Conservation (phyloP, 2,888 invertebrate genomes). For the Furcula furcula region DNA sequence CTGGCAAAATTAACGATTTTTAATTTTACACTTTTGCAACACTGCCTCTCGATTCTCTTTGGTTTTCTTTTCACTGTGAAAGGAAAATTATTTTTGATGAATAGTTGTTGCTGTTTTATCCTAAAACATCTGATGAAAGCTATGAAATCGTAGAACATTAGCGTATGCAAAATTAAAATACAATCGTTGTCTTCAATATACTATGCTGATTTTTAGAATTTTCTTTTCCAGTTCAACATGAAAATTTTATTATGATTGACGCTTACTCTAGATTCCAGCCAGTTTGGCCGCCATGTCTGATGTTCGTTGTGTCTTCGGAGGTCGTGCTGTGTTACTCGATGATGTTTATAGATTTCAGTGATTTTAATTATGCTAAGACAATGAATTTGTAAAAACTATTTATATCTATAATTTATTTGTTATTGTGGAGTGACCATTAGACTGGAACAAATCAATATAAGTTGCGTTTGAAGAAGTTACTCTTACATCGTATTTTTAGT, state of each 20-base stretch:
- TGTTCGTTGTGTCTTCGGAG: conserved; percentile 76
- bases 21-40: too few species aligned
- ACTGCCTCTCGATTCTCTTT: too few species aligned
- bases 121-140: conserved; percentile 46
- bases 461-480: conserved; percentile 71
- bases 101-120: conserved; percentile 36
- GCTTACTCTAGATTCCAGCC: conserved; percentile 71
- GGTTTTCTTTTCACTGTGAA: too few species aligned
- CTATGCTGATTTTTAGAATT: conserved; percentile 67
- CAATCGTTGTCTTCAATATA: conserved; percentile 55
- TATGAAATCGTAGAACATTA: conserved; percentile 66
- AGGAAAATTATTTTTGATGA: too few species aligned
- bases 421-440: conserved; percentile 68
- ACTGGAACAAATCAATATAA: conserved; percentile 65
- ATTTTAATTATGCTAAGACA: conserved; percentile 57
- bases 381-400: conserved; percentile 59
- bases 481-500: conserved; percentile 82
- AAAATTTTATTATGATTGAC: conserved; percentile 61
- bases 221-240: conserved; percentile 68
- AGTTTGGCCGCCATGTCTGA: conserved; percentile 81
- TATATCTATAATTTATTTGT: conserved; percentile 60
- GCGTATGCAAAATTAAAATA: conserved; percentile 60
- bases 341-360: conserved; percentile 73
- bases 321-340: conserved; percentile 81
- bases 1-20: too few species aligned